Evolutionary conservation across 2,888 invertebrate species (phyloP), one percentile per base, ranked within the genome.

Genomic region (Papilio protenor): DNA sequence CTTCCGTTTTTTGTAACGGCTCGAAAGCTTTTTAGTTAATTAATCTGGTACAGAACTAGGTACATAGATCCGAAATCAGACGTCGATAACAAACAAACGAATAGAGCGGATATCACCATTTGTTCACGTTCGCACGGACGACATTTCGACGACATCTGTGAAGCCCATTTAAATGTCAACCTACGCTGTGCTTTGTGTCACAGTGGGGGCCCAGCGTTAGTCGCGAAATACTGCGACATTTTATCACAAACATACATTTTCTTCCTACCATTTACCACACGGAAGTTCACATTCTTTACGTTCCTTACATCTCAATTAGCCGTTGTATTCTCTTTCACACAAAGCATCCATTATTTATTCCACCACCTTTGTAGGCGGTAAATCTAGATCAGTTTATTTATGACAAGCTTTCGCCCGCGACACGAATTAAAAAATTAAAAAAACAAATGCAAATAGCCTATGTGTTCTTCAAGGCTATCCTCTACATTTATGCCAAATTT

Each of bases 91-190:
- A 55, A 49, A 73, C 57, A 70, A 70, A 77, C 70, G 73, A 70
- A 6, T 4, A 47, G 74, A 47, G 33, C 21, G 69, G 70, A 74
- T 70, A 77, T 74, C 69, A 74, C 70, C 77, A 77, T 77, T 77
- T 55, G 73, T 73, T 77, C 69, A 21, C 74, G 59, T 74, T 77
- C 73, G 27, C 77, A 74, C 70, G 21, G 69, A 69, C 77, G 70
- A 61, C 77, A 74, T 77, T 77, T 74, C 73, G 59, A 70, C 73
- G 77, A 77, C 77, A 77, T 77, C 77, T 77, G 77, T 74, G 77
- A 74, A 59, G 59, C 59, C 77, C 77, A 77, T 77, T 77, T 77
- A 77, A 77, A 77, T 77, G 74, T 74, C 77, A 70, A 59, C 77
- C 73, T 74, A n/a, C 59, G 57, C 66, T 70, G 70, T 77, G 77